Evolutionary conservation across 2,888 invertebrate species (phyloP), one percentile per base, ranked within the genome.

Genomic region (Acanthopleura granulata): DNA sequence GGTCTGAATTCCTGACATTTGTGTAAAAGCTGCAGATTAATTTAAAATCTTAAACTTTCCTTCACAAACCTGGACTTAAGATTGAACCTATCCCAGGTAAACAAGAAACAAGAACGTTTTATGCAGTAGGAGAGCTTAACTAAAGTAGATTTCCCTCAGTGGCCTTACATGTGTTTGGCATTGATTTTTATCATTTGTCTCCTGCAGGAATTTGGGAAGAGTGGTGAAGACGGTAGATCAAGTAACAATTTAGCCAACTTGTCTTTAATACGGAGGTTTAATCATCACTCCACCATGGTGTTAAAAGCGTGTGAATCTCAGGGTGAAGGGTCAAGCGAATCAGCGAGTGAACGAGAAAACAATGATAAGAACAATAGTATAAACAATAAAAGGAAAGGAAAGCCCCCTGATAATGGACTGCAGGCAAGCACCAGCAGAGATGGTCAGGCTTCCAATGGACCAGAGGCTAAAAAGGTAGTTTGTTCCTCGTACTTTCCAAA

Each of bases 251-350:
- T 77, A 27, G 80, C 84, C 22, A 87, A 87, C 75, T 76, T 84
- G 74, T 85, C 95, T 83, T 96, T 98, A 95, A 97, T 98, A 75
- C 95, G 97, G 90, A 93, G 93, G 82, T 98, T 98, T 90, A 98
- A 98, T 92, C 97, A 98, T 92, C 98, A 98, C 92, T 98, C 98
- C 81, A 97, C 97, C 85, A 97, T 97, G 97, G 97, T 97, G 81
- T 86, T 93, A 72, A 92, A 92, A 84, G 92, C 92, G 11, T 85
- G 86, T 78, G 82, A 84, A 73, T 77, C 40, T 40, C 40, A 40
- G 9, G 40, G 40, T 40, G 40, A 40, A 40, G 40, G 40, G 40
- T 9, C 40, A 40, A 74, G 18, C n/a, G 49, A 30, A 29, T 66
- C n/a, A n/a, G 6, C 22, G n/a, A 25, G 25, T 61, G 25, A 11